Base-by-base conservation (phyloP, 35 echinoderm and acorn worm genomes). In the Anneissia japonica region DNA sequence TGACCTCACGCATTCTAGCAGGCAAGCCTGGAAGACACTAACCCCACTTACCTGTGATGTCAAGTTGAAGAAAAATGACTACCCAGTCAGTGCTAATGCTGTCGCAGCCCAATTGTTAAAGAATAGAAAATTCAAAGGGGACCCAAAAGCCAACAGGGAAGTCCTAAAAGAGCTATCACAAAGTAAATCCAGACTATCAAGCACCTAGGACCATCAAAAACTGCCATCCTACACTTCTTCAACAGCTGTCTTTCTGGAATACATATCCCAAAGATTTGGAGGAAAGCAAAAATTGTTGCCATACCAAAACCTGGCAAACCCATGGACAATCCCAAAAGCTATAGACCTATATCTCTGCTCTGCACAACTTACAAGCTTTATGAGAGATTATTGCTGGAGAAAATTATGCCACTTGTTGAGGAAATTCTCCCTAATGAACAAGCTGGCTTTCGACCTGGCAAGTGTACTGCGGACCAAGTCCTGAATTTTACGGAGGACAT, bases 221-320 rank as follows among this genome's bases (percentile, higher is more conserved):
- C n/a, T n/a, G n/a, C n/a, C n/a, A n/a, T 84, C 33, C 51, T 39
- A 64, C 29, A 46, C 31, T 84, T 84, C 32, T 84, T 34, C 51
- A 64, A 39, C 12, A 46, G 31, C 28, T 84, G 82, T 46, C 82
- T 84, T 46, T 37, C 40, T 84, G 51, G 40, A 32, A 31, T 73
- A 21, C 39, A 84, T 23, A 46, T 84, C 46, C 82, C 82, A 46
- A 84, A 74, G 82, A 84, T 86, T 0, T 84, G 81, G 88, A 73
- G 39, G 88, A 90, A 90, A 84, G 80, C 88, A 16, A 1, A 34
- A 16, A 32, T 90, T 30, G 77, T 90, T 26, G 88, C 72, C 32
- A 83, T 91, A 37, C 82, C 81, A 26, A 91, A 86, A 45, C 82
- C 89, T 64, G 89, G 46, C n/a, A 91, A 91, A 86, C 76, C 85